Base-by-base conservation (phyloP, 2,888 invertebrate genomes). In the Pseudococcus viburni region DNA sequence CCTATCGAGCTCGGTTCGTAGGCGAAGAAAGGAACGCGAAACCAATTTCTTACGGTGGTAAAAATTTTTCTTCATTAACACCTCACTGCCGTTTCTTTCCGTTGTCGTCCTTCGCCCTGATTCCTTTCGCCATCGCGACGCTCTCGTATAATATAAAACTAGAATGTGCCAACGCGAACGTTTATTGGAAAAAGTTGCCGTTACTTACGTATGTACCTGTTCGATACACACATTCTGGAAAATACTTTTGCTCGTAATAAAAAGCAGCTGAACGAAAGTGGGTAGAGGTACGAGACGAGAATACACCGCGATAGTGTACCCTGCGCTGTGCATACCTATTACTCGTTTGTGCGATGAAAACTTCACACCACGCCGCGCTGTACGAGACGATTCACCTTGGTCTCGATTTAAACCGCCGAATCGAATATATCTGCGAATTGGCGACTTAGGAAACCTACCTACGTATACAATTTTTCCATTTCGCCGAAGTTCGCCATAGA, bases 231-330 rank as follows among this genome's bases (percentile, higher is more conserved):
- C 19, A 22, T 33, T 64, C 22, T 8, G 19, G 22, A 64, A 64
- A 64, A 22, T 22, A 22, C 19, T 64, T 64, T 64, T 64, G 17
- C 51, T 51, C 64, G 64, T 64, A 22, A 64, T 64, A 64, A 64
- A 64, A 64, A 64, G 64, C 26, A 3, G 26, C 26, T 1, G 26
- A 3, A 3, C 26, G 26, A 33, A 33, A 33, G 26, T 33, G 3
- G 26, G 26, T 33, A 3, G 12, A 12, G 17, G 51, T 17, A 51
- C 51, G 51, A 51, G 12, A 15, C 17, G 12, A 17, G 5, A 5
- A 51, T 15, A 17, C 15, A 51, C 51, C 51, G 11, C 26, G 26
- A 33, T 33, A 3, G 3, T 51, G 17, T 51, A 51, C 51, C 64
- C 3, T 64, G 4, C 64, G 4, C 22, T 19, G 8, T 9, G 12